phyloP scores from a whole-genome alignment of 1,140 invertebrate species.

The Drosophila orena region DNA sequence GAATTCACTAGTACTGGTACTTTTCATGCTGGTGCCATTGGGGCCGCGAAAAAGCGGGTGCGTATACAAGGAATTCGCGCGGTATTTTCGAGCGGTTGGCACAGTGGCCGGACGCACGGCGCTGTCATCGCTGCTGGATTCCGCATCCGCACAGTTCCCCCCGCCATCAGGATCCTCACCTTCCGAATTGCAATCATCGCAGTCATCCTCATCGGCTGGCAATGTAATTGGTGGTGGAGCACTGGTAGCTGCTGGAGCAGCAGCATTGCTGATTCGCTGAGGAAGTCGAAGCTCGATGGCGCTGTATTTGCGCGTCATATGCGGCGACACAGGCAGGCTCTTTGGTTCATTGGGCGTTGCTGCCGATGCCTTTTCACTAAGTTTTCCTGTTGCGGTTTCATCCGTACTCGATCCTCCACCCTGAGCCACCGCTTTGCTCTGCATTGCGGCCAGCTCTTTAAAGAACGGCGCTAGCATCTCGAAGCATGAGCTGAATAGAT shows the following conservation, averaged over 20 bases:
- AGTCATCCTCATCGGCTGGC: constrained; percentile 57
- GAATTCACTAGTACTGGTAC: constrained; percentile 40
- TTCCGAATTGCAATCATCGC: constrained; percentile 71
- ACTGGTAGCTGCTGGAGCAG: constrained; percentile 10
- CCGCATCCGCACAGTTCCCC: constrained; percentile 78
- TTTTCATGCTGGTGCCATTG: constrained; percentile 58
- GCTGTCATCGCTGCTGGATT: constrained; percentile 81
- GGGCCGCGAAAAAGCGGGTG: constrained; percentile 65
- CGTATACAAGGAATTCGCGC: constrained; percentile 79
- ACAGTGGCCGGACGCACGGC: constrained; percentile 62
- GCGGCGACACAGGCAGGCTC: constrained; percentile 86
- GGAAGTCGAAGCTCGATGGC: constrained; percentile 69
- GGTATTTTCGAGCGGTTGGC: constrained; percentile 70
- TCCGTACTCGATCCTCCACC: constrained; percentile 30
- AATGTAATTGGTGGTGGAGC: constrained; percentile 4
- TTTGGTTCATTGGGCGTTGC: constrained; percentile 81
- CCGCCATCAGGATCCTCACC: constrained; percentile 75
- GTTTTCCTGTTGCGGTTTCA: constrained; percentile 1
- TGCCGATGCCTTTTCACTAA: constrained; percentile 1
- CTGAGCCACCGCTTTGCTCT: constrained; percentile 35
- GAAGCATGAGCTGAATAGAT: constrained; percentile 91
- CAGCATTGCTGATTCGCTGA: constrained; percentile 42
- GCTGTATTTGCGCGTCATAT: constrained; percentile 79
- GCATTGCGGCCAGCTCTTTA: constrained; percentile 74
- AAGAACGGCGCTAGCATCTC: constrained; percentile 89